Evolutionary conservation across 2,888 invertebrate genomes (phyloP), one percentile per base, ranked within the genome.

Genomic region (Imbricaverruca yamaguchii): DNA sequence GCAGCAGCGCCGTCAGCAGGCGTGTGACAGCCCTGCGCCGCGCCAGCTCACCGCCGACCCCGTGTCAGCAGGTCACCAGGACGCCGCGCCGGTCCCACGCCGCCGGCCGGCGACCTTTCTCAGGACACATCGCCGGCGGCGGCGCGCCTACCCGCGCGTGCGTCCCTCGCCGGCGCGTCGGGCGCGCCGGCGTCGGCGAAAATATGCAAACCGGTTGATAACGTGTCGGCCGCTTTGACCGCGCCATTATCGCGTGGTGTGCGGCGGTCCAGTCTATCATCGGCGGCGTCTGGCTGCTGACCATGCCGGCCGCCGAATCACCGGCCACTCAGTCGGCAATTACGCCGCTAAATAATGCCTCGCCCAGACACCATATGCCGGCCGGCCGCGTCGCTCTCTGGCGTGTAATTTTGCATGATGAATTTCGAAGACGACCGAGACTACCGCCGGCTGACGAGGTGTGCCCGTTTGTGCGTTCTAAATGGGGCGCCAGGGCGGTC

Each of bases 361-460:
- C 2, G 13, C 25, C 12, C 25, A 7, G 12, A 25, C 8, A 12
- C 13, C 67, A 67, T 25, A 67, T 25, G 67, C 25, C 67, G 25
- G 67, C 23, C 67, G 25, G 25, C 67, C 25, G 25, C 12, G 25
- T 25, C 67, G 67, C 65, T 23, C 65, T 23, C 67, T 13, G 3
- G 67, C 67, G n/a, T 67, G 13, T n/a, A n/a, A 67, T 67, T 67
- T 67, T 67, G 10, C 25, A 67, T 67, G 67, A 25, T 67, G 67
- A 6, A 67, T 67, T 25, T 13, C 12, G 25, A 25, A 67, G 25
- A 67, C 67, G 23, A 25, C 67, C 67, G 25, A 13, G 67, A 67
- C 25, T 67, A 67, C 12, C 25, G 25, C 67, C 25, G 25, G 25
- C n/a, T 11, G 25, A 67, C 25, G 67, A 67, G 25, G 12, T 3